Percentiles rank a stretch among this genome's conserved stretches.
phyloP scores from a whole-genome alignment of 2,888 invertebrate genomes.

The Luperina testacea region DNA sequence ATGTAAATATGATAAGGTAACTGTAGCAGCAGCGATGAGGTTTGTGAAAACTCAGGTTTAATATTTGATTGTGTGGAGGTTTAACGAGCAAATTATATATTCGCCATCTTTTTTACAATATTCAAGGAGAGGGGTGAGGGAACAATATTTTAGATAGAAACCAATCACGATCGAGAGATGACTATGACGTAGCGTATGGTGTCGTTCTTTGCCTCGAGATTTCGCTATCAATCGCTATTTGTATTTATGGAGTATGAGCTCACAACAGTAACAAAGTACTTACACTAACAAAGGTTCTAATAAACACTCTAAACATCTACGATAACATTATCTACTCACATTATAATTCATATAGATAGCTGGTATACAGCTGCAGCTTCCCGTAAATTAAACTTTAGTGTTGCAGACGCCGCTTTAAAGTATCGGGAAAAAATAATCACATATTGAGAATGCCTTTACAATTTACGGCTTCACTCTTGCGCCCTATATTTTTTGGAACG shows the following conservation, averaged over 20 bases:
- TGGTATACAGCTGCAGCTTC: background rate
- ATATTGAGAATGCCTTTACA: conserved; percentile 18
- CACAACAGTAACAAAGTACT: background rate
- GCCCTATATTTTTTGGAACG: conserved; percentile 9
- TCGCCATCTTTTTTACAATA: too few relatives aligned
- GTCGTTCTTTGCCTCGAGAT: too few relatives aligned
- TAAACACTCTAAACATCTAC: background rate
- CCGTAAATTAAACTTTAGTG: conserved; percentile 13
- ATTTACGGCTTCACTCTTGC: conserved; percentile 23
- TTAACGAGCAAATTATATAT: too few relatives aligned
- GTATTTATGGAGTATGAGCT: too few relatives aligned
- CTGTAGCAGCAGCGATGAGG: too few relatives aligned
- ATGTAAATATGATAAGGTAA: background rate
- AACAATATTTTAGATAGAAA: too few relatives aligned
- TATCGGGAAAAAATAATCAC: conserved; percentile 29
- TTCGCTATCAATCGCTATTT: too few relatives aligned
- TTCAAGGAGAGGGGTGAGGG: too few relatives aligned
- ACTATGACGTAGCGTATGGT: too few relatives aligned
- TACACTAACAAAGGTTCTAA: background rate
- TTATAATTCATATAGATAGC: background rate
- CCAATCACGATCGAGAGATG: too few relatives aligned
- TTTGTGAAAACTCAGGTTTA: too few relatives aligned
- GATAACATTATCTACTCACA: background rate
- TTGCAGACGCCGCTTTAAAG: background rate
- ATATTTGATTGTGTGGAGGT: too few relatives aligned